Conservation (phyloP, 2,113 vertebrate species). For the Sakesphorus luctuosus region DNA sequence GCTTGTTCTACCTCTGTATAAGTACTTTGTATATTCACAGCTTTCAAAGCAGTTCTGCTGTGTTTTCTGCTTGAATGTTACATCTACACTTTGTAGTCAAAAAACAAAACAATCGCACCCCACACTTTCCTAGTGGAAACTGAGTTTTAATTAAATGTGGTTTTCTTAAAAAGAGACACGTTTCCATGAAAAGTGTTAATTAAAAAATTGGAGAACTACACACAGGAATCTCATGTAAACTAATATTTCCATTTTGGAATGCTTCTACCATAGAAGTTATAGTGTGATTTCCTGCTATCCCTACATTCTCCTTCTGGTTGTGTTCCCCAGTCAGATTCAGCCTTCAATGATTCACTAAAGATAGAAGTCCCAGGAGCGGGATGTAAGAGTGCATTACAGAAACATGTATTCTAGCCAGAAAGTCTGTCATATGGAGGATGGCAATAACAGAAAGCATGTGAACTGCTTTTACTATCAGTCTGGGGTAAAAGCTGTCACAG, state of each 20-base stretch:
- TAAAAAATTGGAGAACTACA: not conserved
- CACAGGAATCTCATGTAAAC: not conserved
- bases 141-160: not conserved
- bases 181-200: not conserved
- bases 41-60: not conserved
- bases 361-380: not conserved
- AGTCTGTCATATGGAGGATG: slow-evolving; percentile 5
- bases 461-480: not conserved
- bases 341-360: not conserved
- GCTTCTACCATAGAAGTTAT: not conserved
- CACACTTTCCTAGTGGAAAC: not conserved
- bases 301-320: not conserved
- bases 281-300: not conserved
- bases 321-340: not conserved
- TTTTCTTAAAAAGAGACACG: not conserved
- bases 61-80: not conserved
- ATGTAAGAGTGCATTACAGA: not conserved
- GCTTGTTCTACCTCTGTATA: not conserved
- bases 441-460: not conserved
- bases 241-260: not conserved
- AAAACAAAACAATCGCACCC: not conserved
- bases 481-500: slow-evolving; percentile 10
- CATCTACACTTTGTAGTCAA: not conserved
- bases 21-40: not conserved
- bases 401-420: not conserved